Evolutionary conservation across 2,797 vertebrate species (phyloP).

Genomic region (Enteromius afrohamiltoni): DNA sequence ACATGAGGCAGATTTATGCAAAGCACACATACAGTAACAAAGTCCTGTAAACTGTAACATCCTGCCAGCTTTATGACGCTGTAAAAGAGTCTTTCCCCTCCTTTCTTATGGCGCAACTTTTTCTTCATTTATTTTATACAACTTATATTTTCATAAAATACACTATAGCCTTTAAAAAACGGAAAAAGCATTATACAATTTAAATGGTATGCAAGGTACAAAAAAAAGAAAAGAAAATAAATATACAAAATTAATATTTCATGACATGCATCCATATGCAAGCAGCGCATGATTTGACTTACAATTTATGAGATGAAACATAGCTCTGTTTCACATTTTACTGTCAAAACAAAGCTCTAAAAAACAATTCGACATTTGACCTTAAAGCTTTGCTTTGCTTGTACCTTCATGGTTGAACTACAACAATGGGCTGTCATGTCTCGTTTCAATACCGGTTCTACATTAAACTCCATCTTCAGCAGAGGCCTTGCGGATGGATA

Average conservation of each 20-base stretch:
- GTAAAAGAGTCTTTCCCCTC: constrained; percentile 33
- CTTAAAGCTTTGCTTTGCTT: constrained; percentile 59
- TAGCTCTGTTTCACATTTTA: constrained; percentile 56
- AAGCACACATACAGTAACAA: constrained; percentile 34
- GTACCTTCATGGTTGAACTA: constrained; percentile 54
- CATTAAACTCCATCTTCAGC: constrained; percentile 58
- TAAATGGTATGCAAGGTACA: constrained; percentile 47
- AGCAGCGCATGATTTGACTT: constrained; percentile 55
- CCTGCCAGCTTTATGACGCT: background rate
- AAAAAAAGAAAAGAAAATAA: constrained; percentile 62
- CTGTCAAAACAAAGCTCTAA: constrained; percentile 55
- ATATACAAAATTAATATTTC: constrained; percentile 61
- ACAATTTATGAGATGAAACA: constrained; percentile 58
- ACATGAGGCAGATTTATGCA: constrained; percentile 29
- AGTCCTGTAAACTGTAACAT: constrained; percentile 32
- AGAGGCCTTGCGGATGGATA: constrained; percentile 75
- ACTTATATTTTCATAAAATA: constrained; percentile 60
- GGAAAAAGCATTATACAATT: constrained; percentile 59
- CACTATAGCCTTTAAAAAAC: constrained; percentile 53
- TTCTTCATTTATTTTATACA: constrained; percentile 59
- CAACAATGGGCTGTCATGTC: constrained; percentile 13
- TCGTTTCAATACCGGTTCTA: constrained; percentile 68
- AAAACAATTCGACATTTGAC: constrained; percentile 33
- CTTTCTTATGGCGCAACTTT: constrained; percentile 20
- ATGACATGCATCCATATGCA: constrained; percentile 61